These are phyloP conservation scores for Troglohyphantes excavatus DNA, from an alignment of 2,888 invertebrate genomes.

Conservation along the genomic window DNA sequence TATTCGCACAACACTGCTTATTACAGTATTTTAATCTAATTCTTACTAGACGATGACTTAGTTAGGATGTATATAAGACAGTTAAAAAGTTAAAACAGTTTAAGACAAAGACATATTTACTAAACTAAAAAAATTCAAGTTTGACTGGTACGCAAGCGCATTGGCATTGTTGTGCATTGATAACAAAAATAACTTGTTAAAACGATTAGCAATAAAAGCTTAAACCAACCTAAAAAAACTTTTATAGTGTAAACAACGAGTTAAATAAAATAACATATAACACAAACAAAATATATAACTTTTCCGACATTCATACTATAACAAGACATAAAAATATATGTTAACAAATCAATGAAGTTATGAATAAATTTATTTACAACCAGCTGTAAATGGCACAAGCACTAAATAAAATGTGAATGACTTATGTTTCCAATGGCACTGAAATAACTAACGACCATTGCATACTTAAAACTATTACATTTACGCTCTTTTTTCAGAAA, in stretches of 20 bases:
- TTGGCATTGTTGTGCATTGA: background rate
- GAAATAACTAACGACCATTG: too few species aligned
- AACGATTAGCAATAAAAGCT: slow-evolving; percentile 11
- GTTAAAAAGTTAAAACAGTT: background rate
- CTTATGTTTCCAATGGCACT: too few species aligned
- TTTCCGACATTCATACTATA: slow-evolving; percentile 21
- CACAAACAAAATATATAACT: slow-evolving; percentile 27
- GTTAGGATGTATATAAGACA: slow-evolving; percentile 4
- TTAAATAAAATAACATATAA: slow-evolving; percentile 35
- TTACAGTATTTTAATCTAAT: background rate
- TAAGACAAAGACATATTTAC: slow-evolving; percentile 8
- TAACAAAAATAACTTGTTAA: slow-evolving; percentile 17
- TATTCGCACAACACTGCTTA: background rate
- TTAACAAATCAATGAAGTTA: slow-evolving; percentile 25
- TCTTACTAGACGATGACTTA: slow-evolving; percentile 20
- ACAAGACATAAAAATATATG: slow-evolving; percentile 40
- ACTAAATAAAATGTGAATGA: too few species aligned
- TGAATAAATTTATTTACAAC: slow-evolving; percentile 16
- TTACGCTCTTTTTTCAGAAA: too few species aligned
- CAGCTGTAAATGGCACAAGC: slow-evolving; percentile 25
- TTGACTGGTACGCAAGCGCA: slow-evolving; percentile 9
- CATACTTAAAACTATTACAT: too few species aligned
- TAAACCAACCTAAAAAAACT: slow-evolving; percentile 10
- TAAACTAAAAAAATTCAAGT: background rate
- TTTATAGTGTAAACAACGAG: slow-evolving; percentile 42